phyloP scores from a whole-genome alignment of 1,140 invertebrate species.

The Cylas formicarius region DNA sequence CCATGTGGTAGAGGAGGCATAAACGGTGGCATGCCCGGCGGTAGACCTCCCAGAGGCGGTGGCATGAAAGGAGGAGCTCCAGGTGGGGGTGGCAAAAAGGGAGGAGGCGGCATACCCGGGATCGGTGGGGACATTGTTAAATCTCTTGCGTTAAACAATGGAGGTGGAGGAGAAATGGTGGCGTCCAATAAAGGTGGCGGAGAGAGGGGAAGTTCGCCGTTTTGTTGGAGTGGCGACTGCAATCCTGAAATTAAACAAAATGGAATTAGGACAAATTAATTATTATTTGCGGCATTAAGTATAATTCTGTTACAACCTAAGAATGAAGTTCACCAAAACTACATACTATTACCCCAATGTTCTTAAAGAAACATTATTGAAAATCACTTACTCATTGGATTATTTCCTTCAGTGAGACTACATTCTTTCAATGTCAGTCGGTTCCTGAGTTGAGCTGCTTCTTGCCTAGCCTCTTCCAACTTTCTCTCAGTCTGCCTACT shows the following conservation, averaged over 20 bases:
- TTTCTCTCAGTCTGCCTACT: constrained; percentile 66
- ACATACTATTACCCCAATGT: not conserved
- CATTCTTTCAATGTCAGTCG: constrained; percentile 57
- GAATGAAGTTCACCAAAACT: not conserved
- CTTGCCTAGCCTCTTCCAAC: constrained; percentile 66
- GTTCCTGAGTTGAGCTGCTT: constrained; percentile 64
- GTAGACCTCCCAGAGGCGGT: constrained; percentile 33
- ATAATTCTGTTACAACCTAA: not conserved
- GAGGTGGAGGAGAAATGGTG: constrained; percentile 42
- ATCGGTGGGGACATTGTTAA: constrained; percentile 47
- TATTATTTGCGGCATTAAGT: not conserved
- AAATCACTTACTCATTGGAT: constrained; percentile 33
- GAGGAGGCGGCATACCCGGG: constrained; percentile 39
- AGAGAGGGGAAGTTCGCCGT: constrained; percentile 35
- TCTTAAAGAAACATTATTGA: not conserved
- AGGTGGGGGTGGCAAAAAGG: constrained; percentile 35
- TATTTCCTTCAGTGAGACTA: constrained; percentile 42
- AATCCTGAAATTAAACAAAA: constrained; percentile 26
- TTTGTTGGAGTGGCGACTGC: constrained; percentile 37
- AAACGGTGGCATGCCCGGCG: constrained; percentile 34
- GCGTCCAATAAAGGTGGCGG: constrained; percentile 42
- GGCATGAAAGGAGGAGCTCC: constrained; percentile 37
- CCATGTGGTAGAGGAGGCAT: constrained; percentile 41
- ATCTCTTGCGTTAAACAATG: constrained; percentile 40
- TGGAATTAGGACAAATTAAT: constrained; percentile 1